Conservation (phyloP, 2,797 vertebrate species). For the Microctenopoma lineatum region DNA sequence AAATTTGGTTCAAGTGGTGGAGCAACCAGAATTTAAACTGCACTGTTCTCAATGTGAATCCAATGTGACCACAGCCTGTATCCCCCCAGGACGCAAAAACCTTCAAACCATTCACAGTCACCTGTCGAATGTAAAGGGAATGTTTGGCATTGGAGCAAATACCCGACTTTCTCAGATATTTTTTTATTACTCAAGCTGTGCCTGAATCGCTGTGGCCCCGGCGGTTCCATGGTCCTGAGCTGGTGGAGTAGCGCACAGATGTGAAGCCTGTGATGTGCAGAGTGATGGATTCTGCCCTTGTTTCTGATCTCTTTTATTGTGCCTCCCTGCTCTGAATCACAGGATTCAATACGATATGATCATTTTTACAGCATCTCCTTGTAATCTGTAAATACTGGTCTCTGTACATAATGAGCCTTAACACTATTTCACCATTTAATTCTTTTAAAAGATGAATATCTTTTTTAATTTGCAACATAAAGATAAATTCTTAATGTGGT, state of each 20-base stretch:
- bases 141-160: background rate
- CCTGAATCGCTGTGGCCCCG: background rate
- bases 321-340: conserved; percentile 27
- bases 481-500: conserved; percentile 50
- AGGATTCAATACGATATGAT: conserved; percentile 34
- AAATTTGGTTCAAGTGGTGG: conserved; percentile 28
- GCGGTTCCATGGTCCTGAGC: conserved; percentile 10
- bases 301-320: conserved; percentile 42
- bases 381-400: conserved; percentile 3
- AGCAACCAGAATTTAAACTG: too few species aligned
- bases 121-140: background rate
- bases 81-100: background rate
- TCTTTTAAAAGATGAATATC: conserved; percentile 37
- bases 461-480: conserved; percentile 16
- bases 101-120: background rate
- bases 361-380: conserved; percentile 24
- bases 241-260: conserved; percentile 21
- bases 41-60: background rate
- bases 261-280: conserved; percentile 35
- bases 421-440: conserved; percentile 16
- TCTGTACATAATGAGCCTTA: conserved; percentile 3
- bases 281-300: conserved; percentile 46
- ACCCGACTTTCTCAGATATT: background rate
- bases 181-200: conserved; percentile 19
- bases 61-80: background rate